These are phyloP conservation scores for Elanus axillaris DNA, from an alignment of 2,113 vertebrate genomes.

Conservation along the genomic window DNA sequence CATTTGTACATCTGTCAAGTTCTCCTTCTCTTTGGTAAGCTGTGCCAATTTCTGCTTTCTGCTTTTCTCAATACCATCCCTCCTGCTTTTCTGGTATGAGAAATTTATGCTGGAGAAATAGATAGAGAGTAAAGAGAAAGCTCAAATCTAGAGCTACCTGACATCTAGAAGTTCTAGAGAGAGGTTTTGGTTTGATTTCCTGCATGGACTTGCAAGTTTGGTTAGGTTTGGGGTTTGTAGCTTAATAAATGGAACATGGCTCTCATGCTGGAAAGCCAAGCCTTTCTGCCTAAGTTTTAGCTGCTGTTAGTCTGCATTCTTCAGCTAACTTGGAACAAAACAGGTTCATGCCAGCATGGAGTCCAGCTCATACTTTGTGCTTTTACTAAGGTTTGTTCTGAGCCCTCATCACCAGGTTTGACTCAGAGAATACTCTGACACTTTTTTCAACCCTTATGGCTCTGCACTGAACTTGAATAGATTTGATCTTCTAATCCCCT, in stretches of 20 bases:
- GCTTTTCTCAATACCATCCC: neutral
- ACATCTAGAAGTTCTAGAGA: neutral
- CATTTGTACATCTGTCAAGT: too few relatives aligned
- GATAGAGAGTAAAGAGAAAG: neutral
- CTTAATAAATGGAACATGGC: neutral
- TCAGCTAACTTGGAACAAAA: neutral
- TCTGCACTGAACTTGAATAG: neutral
- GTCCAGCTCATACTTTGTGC: neutral
- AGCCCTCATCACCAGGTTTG: neutral
- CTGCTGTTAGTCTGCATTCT: neutral
- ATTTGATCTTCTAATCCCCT: constrained; percentile 25
- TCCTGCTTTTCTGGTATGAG: neutral
- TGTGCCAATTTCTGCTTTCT: neutral
- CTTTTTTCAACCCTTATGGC: neutral
- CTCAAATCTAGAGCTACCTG: neutral
- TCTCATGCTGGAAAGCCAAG: neutral
- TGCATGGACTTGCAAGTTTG: neutral
- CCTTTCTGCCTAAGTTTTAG: neutral
- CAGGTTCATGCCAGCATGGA: neutral
- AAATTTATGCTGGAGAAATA: neutral
- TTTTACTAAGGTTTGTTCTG: neutral
- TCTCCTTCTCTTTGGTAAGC: neutral
- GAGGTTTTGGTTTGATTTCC: neutral
- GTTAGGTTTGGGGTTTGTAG: neutral
- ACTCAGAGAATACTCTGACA: neutral